Conservation (phyloP, 2,888 invertebrate genomes). For the Drosophila recens region DNA sequence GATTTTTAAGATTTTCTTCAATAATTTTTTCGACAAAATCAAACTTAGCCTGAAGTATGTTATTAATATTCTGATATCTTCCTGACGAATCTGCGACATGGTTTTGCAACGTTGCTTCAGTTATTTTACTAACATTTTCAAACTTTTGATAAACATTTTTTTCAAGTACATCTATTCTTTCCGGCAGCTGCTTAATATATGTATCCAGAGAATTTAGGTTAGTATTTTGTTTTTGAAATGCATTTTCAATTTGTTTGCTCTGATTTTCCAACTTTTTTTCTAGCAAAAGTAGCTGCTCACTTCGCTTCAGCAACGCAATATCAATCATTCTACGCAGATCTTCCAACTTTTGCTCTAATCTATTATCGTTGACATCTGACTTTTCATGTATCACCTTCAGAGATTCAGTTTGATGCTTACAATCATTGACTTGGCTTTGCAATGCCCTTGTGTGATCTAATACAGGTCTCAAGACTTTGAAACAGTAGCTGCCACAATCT, state of each 20-base stretch:
- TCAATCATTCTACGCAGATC: background rate
- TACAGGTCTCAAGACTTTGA: background rate
- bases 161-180: too few relatives aligned
- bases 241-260: too few relatives aligned
- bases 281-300: too few relatives aligned
- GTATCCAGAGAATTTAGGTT: too few relatives aligned
- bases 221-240: too few relatives aligned
- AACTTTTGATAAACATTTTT: too few relatives aligned
- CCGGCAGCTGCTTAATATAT: too few relatives aligned
- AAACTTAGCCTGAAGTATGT: too few relatives aligned
- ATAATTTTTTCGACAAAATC: too few relatives aligned
- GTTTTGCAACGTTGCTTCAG: background rate
- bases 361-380: too few relatives aligned
- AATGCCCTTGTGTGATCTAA: conserved; percentile 7
- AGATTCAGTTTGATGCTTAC: background rate
- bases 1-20: too few relatives aligned
- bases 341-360: background rate
- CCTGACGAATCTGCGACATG: background rate
- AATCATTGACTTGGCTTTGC: conserved; percentile 2
- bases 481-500: conserved; percentile 9
- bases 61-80: background rate
- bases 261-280: too few relatives aligned
- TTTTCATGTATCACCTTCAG: background rate
- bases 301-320: background rate
- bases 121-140: background rate